Base-by-base conservation (phyloP, 2,888 invertebrate genomes). In the Hyalella azteca region DNA sequence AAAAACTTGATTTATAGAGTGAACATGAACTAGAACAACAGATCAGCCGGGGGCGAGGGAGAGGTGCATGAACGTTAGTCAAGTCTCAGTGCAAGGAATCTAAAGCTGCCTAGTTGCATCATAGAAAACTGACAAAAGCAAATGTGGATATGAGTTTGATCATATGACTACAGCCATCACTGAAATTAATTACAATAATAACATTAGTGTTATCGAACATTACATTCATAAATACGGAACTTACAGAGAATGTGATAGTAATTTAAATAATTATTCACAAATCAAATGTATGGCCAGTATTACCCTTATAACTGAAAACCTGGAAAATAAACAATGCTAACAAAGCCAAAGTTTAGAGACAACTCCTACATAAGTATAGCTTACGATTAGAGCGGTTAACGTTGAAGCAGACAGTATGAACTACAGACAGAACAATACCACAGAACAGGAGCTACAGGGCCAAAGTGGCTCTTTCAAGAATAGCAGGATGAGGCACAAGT, bases 281-380 rank as follows among this genome's bases (percentile, higher is more conserved):
- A 66, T 66, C 19, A 39, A 66, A 66, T 66, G 32, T 66, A 39
- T 29, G 39, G 32, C 36, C 66, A 66, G 66, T 36, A 66, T 32
- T 66, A 36, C n/a, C 66, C 39, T 36, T 66, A 66, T 15, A 66
- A 66, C 66, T 66, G 66, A 66, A 66, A 19, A 66, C 39, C 66
- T 36, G 39, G 36, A 39, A 66, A 66, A 39, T 66, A 15, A 66
- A 66, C 7, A 66, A 39, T 36, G 66, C 66, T 36, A 39, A 66
- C 66, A 66, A 66, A 66, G 66, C 66, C 32, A 66, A 39, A 32
- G 66, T 32, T 36, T 9, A 66, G 36, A 66, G 29, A 66, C 36
- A 66, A 66, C 66, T 66, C 66, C 66, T 66, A 66, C 66, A 36
- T 54, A 66, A 66, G 66, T 54, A 29, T 66, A 66, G 66, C 66